Percentiles rank a stretch among this genome's conserved stretches.
Evolutionary conservation across 30 jellyfish, hydroid and myxozoan species (phyloP).

Genomic region (Rhopilema esculentum): DNA sequence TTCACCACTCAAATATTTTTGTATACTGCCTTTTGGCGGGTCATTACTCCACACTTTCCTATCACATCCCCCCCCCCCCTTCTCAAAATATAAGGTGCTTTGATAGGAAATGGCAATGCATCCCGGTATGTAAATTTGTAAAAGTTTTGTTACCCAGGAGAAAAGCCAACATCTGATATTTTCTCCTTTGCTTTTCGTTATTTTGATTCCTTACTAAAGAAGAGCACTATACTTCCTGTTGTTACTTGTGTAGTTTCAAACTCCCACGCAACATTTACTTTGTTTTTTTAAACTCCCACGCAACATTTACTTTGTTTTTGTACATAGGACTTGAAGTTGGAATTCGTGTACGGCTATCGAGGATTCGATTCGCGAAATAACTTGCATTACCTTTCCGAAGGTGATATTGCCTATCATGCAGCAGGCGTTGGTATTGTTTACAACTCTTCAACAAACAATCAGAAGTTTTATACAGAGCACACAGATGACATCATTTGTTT

Average conservation of each 20-base stretch:
- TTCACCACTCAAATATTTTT: neutral
- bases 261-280: no score
- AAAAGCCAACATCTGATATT: no score
- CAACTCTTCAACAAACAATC: constrained; percentile 68
- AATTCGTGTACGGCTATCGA: constrained; percentile 92
- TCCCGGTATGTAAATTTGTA: no score
- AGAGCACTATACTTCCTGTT: no score
- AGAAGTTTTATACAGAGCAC: constrained; percentile 85
- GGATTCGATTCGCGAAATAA: constrained; percentile 97
- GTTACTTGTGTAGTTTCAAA: no score
- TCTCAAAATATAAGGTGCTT: no score
- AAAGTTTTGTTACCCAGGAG: no score
- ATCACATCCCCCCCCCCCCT: no score
- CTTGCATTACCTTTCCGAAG: constrained; percentile 88
- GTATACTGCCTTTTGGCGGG: neutral
- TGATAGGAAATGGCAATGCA: no score
- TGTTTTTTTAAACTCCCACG: no score
- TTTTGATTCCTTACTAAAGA: no score
- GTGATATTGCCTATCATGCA: constrained; percentile 95
- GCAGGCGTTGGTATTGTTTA: constrained; percentile 96
- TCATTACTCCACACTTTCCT: neutral
- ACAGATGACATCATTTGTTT: constrained; percentile 94
- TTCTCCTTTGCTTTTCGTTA: no score
- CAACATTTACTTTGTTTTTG: neutral
- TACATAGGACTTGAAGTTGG: constrained; percentile 78